phyloP scores from a whole-genome alignment of 2,888 invertebrate genomes.

The Thyatira batis region DNA sequence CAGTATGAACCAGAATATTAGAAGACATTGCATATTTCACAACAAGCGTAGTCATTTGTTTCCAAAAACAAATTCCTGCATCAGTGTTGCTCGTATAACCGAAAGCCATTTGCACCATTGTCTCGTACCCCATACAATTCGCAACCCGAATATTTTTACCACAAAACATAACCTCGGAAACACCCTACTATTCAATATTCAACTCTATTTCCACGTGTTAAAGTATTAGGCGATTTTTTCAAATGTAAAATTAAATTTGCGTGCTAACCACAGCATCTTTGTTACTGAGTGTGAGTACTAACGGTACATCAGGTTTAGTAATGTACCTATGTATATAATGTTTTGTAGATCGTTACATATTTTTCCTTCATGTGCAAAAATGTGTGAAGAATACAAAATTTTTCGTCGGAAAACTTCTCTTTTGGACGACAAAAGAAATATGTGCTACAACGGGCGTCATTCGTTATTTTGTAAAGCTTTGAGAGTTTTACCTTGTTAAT shows the following conservation, averaged over 20 bases:
- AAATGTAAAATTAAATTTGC: constrained; percentile 7
- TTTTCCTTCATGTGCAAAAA: constrained; percentile 11
- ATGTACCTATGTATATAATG: constrained; percentile 18
- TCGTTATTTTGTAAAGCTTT: too few species aligned
- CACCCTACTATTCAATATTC: constrained; percentile 7
- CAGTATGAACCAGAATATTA: too few species aligned
- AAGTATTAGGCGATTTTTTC: constrained; percentile 7
- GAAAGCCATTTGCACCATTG: constrained; percentile 48
- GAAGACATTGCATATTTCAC: too few species aligned
- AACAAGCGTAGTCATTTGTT: not conserved
- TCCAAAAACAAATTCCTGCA: constrained; percentile 16
- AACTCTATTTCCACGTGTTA: constrained; percentile 13
- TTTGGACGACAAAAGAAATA: not conserved
- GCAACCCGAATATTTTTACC: constrained; percentile 39
- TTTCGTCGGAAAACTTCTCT: not conserved
- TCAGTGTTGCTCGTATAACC: constrained; percentile 16
- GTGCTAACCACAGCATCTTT: constrained; percentile 58
- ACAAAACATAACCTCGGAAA: constrained; percentile 5
- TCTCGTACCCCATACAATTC: constrained; percentile 38
- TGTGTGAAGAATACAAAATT: not conserved
- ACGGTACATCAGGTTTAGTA: constrained; percentile 68
- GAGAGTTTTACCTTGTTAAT: constrained; percentile 5
- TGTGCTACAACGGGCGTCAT: not conserved
- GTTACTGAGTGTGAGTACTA: constrained; percentile 55
- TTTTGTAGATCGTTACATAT: constrained; percentile 20